Evolutionary conservation across 2,797 vertebrate species (phyloP).

Genomic region (Helicolenus hilgendorfi): DNA sequence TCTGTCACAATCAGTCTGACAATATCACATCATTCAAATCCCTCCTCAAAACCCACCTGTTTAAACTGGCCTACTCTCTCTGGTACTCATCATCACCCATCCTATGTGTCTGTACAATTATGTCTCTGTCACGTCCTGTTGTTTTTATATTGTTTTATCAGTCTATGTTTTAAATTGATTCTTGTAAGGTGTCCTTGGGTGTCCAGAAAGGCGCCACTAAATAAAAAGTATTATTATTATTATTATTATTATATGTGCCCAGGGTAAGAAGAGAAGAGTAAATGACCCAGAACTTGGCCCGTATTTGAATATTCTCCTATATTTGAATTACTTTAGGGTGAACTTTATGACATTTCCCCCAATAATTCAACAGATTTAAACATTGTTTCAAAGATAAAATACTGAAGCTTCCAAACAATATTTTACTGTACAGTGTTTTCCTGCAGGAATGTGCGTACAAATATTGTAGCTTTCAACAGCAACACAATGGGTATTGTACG

Average conservation of each 20-base stretch:
- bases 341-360: neutral
- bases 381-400: neutral
- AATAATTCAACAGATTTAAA: conserved; percentile 5
- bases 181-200: too few relatives aligned
- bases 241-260: conserved; percentile 2
- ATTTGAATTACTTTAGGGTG: conserved; percentile 3
- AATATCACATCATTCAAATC: too few relatives aligned
- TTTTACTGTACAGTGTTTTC: conserved; percentile 2
- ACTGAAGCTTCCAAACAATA: neutral
- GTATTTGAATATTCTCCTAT: conserved; percentile 1
- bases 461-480: neutral
- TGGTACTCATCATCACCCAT: too few relatives aligned
- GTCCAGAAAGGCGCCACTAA: too few relatives aligned
- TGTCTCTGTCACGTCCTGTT: too few relatives aligned
- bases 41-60: too few relatives aligned
- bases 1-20: too few relatives aligned
- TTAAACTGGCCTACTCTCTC: too few relatives aligned
- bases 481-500: neutral
- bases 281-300: conserved; percentile 15
- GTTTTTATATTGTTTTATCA: too few relatives aligned
- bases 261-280: neutral
- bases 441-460: neutral
- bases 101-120: too few relatives aligned
- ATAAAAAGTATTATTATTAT: too few relatives aligned
- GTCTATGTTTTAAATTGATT: too few relatives aligned